Conservation (phyloP, 2,888 invertebrate genomes). For the Coremacera marginata region DNA sequence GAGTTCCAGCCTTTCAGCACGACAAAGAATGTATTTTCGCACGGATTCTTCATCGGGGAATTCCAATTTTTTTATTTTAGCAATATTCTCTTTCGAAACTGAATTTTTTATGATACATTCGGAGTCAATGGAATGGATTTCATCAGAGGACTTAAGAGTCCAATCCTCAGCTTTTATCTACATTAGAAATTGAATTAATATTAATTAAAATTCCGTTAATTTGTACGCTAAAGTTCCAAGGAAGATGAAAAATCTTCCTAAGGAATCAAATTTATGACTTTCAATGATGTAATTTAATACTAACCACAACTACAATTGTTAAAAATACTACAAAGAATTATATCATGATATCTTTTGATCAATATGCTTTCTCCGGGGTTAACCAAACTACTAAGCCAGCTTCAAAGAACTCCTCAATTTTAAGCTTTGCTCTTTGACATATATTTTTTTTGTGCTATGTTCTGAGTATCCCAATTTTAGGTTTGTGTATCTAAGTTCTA, state of each 20-base stretch:
- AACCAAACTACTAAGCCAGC: no score
- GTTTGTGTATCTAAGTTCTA: no score
- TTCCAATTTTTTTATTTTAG: slow-evolving; percentile 32
- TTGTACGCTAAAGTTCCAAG: background rate
- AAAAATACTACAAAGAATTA: background rate
- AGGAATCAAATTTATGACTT: no score
- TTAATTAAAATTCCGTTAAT: background rate
- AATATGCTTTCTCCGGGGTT: no score
- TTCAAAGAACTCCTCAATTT: no score
- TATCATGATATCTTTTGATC: background rate
- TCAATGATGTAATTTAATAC: background rate
- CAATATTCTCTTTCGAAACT: slow-evolving; percentile 1
- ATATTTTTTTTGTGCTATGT: no score
- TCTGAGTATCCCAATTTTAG: no score
- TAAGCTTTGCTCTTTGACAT: no score
- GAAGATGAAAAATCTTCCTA: background rate
- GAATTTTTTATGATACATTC: slow-evolving; percentile 31
- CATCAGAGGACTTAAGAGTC: slow-evolving; percentile 29
- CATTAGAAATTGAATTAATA: background rate
- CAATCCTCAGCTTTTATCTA: background rate
- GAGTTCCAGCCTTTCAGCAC: slow-evolving; percentile 24
- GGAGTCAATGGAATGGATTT: slow-evolving; percentile 7
- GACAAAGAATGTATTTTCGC: slow-evolving; percentile 29
- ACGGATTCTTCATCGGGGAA: slow-evolving; percentile 30
- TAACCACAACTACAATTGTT: background rate